Percentiles rank a stretch among this genome's conserved stretches.
These are phyloP conservation scores for Heterodera schachtii DNA, from an alignment of 1,140 invertebrate genomes.

Conservation along the genomic window DNA sequence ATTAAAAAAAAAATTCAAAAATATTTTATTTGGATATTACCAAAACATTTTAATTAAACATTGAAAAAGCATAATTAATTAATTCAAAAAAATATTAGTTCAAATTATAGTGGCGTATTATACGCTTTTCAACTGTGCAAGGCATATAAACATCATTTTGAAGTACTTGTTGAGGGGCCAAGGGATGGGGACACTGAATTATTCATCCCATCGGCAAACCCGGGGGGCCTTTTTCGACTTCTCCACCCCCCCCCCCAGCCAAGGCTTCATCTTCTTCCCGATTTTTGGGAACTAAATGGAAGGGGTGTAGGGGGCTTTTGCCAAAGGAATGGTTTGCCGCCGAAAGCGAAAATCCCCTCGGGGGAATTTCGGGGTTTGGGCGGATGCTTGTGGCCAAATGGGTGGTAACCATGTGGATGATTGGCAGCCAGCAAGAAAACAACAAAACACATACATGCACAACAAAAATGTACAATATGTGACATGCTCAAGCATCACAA, in stretches of 20 bases:
- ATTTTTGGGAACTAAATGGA: background rate
- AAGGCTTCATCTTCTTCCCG: background rate
- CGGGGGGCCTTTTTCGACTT: too few species aligned
- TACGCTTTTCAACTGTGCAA: too few species aligned
- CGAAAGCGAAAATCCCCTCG: background rate
- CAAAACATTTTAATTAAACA: too few species aligned
- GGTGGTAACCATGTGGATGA: background rate
- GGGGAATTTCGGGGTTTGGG: background rate
- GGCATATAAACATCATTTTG: background rate
- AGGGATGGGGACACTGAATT: background rate
- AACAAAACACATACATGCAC: background rate
- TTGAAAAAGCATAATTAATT: too few species aligned
- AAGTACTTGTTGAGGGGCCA: background rate
- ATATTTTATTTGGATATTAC: too few species aligned
- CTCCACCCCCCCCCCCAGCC: too few species aligned
- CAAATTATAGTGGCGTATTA: too few species aligned
- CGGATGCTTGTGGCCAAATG: background rate
- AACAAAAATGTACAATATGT: background rate
- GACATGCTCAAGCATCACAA: too few species aligned
- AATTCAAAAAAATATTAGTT: too few species aligned
- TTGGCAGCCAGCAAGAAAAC: background rate
- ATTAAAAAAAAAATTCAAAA: too few species aligned
- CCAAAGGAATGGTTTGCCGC: background rate
- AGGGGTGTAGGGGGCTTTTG: background rate
- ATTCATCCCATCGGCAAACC: background rate